A percentile compares a stretch with the other conserved stretches of the same genome.
These are phyloP conservation scores for Campoplex nolae DNA, from an alignment of 2,888 invertebrate genomes.

Conservation along the genomic window DNA sequence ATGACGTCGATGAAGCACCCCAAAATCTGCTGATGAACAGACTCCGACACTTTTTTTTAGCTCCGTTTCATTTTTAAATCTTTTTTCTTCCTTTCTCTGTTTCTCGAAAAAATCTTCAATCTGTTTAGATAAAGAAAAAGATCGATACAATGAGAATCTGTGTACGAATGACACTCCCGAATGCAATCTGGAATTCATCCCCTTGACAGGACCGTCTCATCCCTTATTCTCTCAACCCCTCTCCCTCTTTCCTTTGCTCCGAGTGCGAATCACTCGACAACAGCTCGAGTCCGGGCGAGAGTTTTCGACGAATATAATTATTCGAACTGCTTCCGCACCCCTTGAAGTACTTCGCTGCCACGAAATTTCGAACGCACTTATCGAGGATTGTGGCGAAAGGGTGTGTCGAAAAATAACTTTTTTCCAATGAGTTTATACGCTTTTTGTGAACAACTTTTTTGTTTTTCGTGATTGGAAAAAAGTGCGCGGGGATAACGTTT, in stretches of 20 bases:
- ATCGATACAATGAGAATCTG: neutral
- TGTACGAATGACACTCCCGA: neutral
- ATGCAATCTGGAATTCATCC: conserved; percentile 22
- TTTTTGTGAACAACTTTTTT: neutral
- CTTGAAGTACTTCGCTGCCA: neutral
- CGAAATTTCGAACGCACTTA: conserved; percentile 6
- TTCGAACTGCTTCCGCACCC: conserved; percentile 35
- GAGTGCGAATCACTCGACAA: conserved; percentile 52
- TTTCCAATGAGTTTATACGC: neutral
- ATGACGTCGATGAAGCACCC: conserved; percentile 20
- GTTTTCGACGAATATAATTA: conserved; percentile 53
- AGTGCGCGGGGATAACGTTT: neutral
- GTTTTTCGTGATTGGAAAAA: neutral
- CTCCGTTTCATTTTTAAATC: neutral
- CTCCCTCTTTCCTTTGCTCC: neutral
- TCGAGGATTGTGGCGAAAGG: neutral
- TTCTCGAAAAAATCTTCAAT: neutral
- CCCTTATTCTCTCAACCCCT: neutral
- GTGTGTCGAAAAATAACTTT: neutral
- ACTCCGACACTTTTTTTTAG: neutral
- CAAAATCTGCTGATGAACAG: conserved; percentile 7
- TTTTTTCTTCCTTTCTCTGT: no score
- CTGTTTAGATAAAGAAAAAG: neutral
- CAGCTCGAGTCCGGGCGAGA: conserved; percentile 39
- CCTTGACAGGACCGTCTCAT: neutral